Percentiles rank a stretch among this genome's conserved stretches.
Evolutionary conservation across 2,888 invertebrate genomes (phyloP).

Genomic region (Galerucella pusilla): DNA sequence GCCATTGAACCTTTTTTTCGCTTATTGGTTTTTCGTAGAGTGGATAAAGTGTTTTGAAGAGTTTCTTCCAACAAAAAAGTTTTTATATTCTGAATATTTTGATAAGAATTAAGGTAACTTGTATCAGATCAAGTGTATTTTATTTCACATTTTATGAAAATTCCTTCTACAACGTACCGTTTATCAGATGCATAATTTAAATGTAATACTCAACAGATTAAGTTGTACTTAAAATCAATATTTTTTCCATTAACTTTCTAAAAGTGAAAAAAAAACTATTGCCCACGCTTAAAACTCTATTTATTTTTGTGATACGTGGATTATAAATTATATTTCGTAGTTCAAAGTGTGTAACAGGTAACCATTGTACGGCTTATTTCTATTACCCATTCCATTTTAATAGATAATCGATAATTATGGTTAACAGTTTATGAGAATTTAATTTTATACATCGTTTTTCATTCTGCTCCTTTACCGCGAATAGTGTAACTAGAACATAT

Average conservation of each 20-base stretch:
- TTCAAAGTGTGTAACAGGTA: slow-evolving; percentile 11
- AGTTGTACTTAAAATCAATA: background rate
- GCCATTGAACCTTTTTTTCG: no score
- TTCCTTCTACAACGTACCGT: no score
- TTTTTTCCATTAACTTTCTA: background rate
- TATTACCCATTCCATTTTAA: background rate
- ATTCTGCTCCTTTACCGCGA: background rate
- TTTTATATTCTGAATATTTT: no score
- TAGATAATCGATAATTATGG: slow-evolving; percentile 8
- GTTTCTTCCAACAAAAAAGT: no score
- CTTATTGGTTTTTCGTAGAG: no score
- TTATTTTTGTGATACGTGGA: background rate
- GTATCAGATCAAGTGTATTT: no score
- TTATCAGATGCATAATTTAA: no score
- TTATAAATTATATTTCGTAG: background rate
- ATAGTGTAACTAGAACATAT: background rate
- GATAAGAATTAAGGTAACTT: no score
- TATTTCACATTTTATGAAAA: no score
- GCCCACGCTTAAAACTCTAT: background rate
- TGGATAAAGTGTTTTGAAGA: no score
- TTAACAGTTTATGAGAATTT: background rate
- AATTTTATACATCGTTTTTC: background rate
- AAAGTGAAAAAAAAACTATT: background rate
- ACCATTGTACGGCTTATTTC: slow-evolving; percentile 11
- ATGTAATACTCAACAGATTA: background rate